phyloP scores from a whole-genome alignment of 2,797 vertebrate species.

The Phrynocephalus vlangalii region DNA sequence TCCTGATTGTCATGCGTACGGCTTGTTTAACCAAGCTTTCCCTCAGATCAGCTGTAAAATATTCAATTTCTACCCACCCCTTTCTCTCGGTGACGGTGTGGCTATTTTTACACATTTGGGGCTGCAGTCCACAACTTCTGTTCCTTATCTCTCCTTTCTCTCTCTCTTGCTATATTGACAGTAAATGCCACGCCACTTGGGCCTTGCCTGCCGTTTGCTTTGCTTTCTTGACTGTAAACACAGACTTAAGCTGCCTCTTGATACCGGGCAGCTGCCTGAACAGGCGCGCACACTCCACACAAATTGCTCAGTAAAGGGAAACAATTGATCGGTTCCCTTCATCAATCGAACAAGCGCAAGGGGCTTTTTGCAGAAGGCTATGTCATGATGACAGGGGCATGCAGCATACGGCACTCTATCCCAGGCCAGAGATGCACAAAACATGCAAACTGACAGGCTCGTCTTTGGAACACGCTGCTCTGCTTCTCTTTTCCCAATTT shows the following conservation, averaged over 20 bases:
- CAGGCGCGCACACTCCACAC: conserved; percentile 31
- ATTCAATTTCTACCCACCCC: conserved; percentile 26
- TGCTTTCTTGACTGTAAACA: conserved; percentile 78
- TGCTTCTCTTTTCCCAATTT: not conserved
- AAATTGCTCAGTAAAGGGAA: conserved; percentile 49
- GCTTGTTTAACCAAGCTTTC: not conserved
- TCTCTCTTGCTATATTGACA: conserved; percentile 71
- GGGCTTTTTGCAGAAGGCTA: conserved; percentile 54
- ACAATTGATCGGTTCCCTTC: conserved; percentile 59
- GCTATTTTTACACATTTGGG: conserved; percentile 41
- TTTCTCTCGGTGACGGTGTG: not conserved
- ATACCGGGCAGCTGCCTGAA: conserved; percentile 64
- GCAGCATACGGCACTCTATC: not conserved
- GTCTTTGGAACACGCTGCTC: not conserved
- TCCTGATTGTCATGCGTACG: not conserved
- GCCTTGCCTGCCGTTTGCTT: conserved; percentile 62
- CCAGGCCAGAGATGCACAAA: not conserved
- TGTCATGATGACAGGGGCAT: conserved; percentile 22
- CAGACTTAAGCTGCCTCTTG: conserved; percentile 50
- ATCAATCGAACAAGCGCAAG: conserved; percentile 56
- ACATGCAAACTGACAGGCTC: not conserved
- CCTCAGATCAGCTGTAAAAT: conserved; percentile 25
- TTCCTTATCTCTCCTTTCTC: conserved; percentile 62
- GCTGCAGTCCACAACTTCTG: conserved; percentile 47
- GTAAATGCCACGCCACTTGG: conserved; percentile 69